phyloP scores from a whole-genome alignment of 1,140 invertebrate species.

The Mamestra configurata region DNA sequence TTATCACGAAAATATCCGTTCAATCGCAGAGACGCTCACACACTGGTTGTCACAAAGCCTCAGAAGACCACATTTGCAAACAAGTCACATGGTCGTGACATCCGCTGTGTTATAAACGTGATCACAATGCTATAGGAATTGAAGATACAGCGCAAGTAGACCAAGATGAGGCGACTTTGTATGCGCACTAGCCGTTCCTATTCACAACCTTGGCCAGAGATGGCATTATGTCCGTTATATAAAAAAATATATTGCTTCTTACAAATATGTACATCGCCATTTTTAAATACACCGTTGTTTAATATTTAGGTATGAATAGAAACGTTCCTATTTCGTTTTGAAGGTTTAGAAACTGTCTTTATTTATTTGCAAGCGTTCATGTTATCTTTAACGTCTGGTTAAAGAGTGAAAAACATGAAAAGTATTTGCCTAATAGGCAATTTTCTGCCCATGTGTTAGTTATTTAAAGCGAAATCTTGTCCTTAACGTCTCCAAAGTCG shows the following conservation, averaged over 20 bases:
- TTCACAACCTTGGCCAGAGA: constrained; percentile 70
- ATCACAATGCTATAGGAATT: constrained; percentile 69
- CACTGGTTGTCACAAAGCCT: constrained; percentile 69
- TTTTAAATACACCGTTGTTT: constrained; percentile 61
- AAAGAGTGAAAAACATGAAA: neutral
- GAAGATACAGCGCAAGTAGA: constrained; percentile 62
- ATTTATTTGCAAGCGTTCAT: neutral
- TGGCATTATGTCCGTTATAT: constrained; percentile 76
- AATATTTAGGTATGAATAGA: constrained; percentile 32
- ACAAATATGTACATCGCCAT: constrained; percentile 53
- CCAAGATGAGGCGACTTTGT: constrained; percentile 63
- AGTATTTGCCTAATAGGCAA: neutral
- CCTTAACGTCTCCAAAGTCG: constrained; percentile 1
- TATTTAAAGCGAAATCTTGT: constrained; percentile 22
- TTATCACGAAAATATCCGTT: constrained; percentile 63
- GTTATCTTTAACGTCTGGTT: neutral
- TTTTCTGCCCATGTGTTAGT: neutral
- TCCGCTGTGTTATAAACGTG: constrained; percentile 81
- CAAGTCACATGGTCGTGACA: constrained; percentile 77
- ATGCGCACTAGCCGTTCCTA: constrained; percentile 64
- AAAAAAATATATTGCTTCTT: constrained; percentile 58
- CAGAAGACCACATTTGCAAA: constrained; percentile 68
- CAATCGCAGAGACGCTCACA: constrained; percentile 64
- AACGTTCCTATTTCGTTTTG: neutral
- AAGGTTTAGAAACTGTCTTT: neutral